phyloP scores from a whole-genome alignment of 2,113 vertebrate genomes.

The Anoura caudifer region DNA sequence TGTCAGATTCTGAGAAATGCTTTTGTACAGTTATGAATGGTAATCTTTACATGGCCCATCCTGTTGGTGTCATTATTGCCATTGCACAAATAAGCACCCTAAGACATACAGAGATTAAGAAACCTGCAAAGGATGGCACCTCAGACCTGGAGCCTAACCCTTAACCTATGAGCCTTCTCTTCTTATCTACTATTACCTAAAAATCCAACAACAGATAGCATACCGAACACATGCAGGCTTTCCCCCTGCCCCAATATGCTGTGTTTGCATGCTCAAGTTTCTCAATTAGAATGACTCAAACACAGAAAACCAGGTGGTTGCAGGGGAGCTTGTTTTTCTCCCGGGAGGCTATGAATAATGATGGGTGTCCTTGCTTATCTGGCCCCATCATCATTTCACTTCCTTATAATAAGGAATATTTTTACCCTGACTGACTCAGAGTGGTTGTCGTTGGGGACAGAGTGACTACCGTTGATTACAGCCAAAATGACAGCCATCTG shows the following conservation, averaged over 20 bases:
- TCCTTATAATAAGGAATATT: background rate
- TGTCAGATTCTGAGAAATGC: background rate
- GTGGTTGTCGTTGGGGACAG: background rate
- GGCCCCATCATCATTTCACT: background rate
- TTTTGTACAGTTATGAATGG: background rate
- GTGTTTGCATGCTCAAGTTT: background rate
- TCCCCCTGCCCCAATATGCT: background rate
- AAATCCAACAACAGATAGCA: background rate
- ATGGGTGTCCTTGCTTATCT: background rate
- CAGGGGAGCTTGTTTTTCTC: background rate
- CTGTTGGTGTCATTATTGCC: background rate
- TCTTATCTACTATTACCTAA: background rate
- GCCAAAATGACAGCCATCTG: background rate
- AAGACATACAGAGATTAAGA: background rate
- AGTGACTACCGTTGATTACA: background rate
- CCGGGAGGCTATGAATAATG: background rate
- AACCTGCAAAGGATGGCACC: background rate
- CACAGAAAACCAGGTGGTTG: background rate
- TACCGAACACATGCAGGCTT: background rate
- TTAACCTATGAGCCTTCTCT: background rate
- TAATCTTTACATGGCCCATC: background rate
- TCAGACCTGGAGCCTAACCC: background rate
- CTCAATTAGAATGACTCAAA: background rate
- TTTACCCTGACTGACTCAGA: background rate
- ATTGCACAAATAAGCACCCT: background rate